Base-by-base conservation (phyloP, 2,888 invertebrate genomes). In the Eupithecia insigniata region DNA sequence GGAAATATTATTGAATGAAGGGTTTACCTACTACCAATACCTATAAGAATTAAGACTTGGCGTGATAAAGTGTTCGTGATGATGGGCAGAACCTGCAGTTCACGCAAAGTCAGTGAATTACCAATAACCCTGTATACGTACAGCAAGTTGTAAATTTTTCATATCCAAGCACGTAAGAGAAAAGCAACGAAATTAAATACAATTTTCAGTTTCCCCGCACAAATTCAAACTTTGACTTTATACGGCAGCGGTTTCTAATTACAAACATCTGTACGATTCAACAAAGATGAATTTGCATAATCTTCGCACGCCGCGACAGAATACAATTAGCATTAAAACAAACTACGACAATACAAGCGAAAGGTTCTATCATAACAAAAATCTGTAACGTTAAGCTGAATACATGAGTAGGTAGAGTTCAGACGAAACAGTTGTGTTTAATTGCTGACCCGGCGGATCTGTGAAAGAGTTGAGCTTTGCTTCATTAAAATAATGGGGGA, bases 401-500 rank as follows among this genome's bases (percentile, higher is more conserved):
- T 88, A 87, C 85, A 87, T 86, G 84, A 89, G 89, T 62, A 32
- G 61, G 61, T 61, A 32, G 30, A 62, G 34, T 86, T 87, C 87
- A 89, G 86, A 86, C 86, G 91, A 87, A 89, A 84, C 93, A 92
- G 91, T 92, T 93, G 93, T 90, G 89, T 89, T 92, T 92, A 92
- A 94, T 92, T 91, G 91, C 91, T 89, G 90, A 90, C 88, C 92
- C 90, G 84, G 87, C 88, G 88, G 89, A 92, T 90, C 90, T 87
- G 86, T 79, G 84, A 87, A 90, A 90, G 88, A 91, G 89, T 89
- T 83, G 84, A 86, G 90, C 87, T 91, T 89, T 30, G 69, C 87
- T 90, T 91, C 90, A 90, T 86, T 84, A 86, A 89, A 87, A 86
- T 85, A 89, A 87, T 85, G 84, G 84, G 81, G 81, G 81, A 80